Conservation (phyloP, 2,797 vertebrate species). For the Lagodon rhomboides region DNA sequence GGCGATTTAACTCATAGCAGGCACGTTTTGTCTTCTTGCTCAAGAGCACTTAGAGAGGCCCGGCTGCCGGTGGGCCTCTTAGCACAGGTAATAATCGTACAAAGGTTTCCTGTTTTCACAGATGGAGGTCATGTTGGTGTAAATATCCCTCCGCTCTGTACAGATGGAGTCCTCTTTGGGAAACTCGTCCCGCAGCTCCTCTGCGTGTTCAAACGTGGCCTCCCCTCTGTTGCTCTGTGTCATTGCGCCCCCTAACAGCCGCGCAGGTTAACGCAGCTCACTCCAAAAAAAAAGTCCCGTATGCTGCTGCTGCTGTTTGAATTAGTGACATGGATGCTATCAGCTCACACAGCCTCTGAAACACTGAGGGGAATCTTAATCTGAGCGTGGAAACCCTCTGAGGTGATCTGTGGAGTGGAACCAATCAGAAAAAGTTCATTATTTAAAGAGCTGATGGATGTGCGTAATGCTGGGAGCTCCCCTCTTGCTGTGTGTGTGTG, state of each 20-base stretch:
- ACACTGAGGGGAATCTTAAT: neutral
- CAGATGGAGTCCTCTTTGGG: neutral
- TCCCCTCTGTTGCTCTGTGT: conserved; percentile 3
- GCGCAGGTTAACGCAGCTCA: conserved; percentile 29
- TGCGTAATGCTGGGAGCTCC: neutral
- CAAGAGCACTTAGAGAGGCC: neutral
- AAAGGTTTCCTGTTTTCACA: neutral
- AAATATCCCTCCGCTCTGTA: neutral
- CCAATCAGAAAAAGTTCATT: too few relatives aligned
- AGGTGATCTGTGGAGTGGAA: neutral
- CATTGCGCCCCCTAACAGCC: conserved; percentile 60
- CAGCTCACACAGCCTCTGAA: neutral
- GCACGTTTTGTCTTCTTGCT: conserved; percentile 9
- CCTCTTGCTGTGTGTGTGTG: too few relatives aligned
- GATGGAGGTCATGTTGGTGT: neutral
- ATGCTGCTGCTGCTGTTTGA: neutral
- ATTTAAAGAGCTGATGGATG: neutral
- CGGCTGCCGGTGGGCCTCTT: neutral
- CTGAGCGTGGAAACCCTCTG: neutral
- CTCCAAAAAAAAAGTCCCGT: conserved; percentile 4
- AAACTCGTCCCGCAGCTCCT: neutral
- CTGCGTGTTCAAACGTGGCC: too few relatives aligned
- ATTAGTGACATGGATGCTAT: neutral
- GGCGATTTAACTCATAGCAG: neutral
- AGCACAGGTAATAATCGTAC: neutral